Evolutionary conservation across 2,888 invertebrate species (phyloP).

Genomic region (Trichopoda pennipes): DNA sequence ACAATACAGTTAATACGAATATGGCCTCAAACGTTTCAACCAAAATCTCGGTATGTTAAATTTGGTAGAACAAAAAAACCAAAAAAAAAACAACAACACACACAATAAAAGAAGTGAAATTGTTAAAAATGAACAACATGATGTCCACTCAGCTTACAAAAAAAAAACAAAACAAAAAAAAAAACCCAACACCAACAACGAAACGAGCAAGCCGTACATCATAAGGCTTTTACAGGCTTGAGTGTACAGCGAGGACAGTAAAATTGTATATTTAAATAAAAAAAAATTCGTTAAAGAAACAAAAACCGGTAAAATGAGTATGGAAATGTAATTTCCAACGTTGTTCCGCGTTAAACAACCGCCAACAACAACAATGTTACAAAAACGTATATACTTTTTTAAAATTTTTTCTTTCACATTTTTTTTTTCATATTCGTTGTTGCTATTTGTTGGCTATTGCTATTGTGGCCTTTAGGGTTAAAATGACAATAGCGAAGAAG

Average conservation of each 20-base stretch:
- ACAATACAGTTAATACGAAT: constrained; percentile 58
- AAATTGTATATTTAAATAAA: constrained; percentile 12
- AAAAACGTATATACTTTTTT: constrained; percentile 27
- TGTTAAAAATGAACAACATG: constrained; percentile 67
- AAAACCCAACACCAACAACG: constrained; percentile 4
- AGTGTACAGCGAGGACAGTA: constrained; percentile 32
- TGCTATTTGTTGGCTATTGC: constrained; percentile 28
- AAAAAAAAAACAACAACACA: constrained; percentile 28
- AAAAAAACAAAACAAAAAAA: no score
- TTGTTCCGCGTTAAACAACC: constrained; percentile 66
- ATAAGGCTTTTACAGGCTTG: constrained; percentile 32
- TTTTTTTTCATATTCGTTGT: constrained; percentile 35
- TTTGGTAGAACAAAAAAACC: constrained; percentile 36
- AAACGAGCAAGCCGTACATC: no score
- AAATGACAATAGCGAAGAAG: constrained; percentile 62
- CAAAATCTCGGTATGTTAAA: constrained; percentile 68
- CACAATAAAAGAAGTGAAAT: constrained; percentile 65
- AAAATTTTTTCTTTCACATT: neutral
- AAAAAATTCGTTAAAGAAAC: constrained; percentile 21
- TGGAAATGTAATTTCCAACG: constrained; percentile 71
- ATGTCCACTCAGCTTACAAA: constrained; percentile 50
- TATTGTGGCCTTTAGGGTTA: constrained; percentile 59
- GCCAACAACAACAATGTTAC: constrained; percentile 34
- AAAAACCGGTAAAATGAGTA: constrained; percentile 66
- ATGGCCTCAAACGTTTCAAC: constrained; percentile 67